Evolutionary conservation across 2,113 vertebrate species (phyloP).

Genomic region (Ifrita kowaldi): DNA sequence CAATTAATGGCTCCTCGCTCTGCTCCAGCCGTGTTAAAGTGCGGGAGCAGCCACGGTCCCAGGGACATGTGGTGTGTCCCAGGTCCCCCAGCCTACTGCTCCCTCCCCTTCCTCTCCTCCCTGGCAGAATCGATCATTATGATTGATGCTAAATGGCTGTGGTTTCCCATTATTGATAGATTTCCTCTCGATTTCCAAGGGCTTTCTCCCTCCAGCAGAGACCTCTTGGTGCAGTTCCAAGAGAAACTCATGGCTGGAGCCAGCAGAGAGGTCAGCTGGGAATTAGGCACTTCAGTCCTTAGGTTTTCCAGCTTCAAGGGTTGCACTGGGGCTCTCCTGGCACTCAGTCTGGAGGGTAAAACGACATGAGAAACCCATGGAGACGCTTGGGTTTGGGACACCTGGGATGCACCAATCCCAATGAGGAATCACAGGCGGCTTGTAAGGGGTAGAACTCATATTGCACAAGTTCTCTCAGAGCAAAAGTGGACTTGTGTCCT

Average conservation of each 20-base stretch:
- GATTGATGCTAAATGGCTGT: not conserved
- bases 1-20: constrained; percentile 46
- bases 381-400: not conserved
- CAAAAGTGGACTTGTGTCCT: not conserved
- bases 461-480: not conserved
- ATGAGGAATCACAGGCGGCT: not conserved
- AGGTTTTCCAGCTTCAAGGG: not conserved
- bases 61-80: not conserved
- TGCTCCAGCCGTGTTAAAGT: not conserved
- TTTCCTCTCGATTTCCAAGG: not conserved
- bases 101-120: not conserved
- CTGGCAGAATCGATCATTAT: not conserved
- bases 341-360: not conserved
- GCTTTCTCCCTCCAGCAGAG: not conserved
- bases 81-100: not conserved
- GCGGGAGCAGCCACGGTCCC: not conserved
- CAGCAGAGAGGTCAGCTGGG: not conserved
- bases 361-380: not conserved
- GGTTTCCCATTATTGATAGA: not conserved
- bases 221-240: not conserved
- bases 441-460: not conserved
- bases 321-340: not conserved
- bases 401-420: rapidly evolving
- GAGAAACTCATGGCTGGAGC: not conserved
- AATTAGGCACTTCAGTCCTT: not conserved